Base-by-base conservation (phyloP, 2,888 invertebrate species). In the Leucozona laternaria region DNA sequence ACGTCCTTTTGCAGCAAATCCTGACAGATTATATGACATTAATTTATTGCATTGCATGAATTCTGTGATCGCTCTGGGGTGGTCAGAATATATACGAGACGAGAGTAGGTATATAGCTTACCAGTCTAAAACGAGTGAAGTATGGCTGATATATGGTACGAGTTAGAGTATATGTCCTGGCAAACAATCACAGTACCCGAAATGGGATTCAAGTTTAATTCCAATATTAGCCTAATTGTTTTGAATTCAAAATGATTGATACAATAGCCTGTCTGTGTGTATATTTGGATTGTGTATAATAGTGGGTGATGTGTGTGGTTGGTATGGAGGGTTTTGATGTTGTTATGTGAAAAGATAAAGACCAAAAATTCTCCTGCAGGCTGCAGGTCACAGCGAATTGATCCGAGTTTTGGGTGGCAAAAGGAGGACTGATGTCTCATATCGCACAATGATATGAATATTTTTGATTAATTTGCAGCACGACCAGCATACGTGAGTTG, bases 11-110 rank as follows among this genome's bases (percentile, higher is more conserved):
- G 58, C 78, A 79, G 48, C 82, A 82, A 82, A 86, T 86, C 81
- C 86, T 79, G 82, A 71, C 86, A 79, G 86, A 86, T 86, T 86
- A 82, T 79, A 76, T 86, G 86, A 86, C 86, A 86, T 86, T 78
- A 82, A 82, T 86, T 79, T 78, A 86, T 86, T 86, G 86, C 79
- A 86, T 82, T 58, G 66, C 77, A 75, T 75, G 71, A 68, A 82
- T 81, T 86, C 58, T 64, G 73, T 75, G 78, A 82, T 64, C 28
- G 64, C 62, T 50, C 37, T 17, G 5, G 71, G 72, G 8, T 34
- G 50, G 57, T 4, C 8, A 6, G 1, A 43, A 43, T 28, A 2
- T 22, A 15, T 57, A 28, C 5, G 34, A 34, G n/a, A n/a, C n/a
- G 34, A 15, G 1, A 15, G 5, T 37, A 37, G 5, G 5, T 20